A percentile compares a stretch with the other conserved stretches of the same genome.
Conservation (phyloP, 2,888 invertebrate genomes). For the Melinaea marsaeus region DNA sequence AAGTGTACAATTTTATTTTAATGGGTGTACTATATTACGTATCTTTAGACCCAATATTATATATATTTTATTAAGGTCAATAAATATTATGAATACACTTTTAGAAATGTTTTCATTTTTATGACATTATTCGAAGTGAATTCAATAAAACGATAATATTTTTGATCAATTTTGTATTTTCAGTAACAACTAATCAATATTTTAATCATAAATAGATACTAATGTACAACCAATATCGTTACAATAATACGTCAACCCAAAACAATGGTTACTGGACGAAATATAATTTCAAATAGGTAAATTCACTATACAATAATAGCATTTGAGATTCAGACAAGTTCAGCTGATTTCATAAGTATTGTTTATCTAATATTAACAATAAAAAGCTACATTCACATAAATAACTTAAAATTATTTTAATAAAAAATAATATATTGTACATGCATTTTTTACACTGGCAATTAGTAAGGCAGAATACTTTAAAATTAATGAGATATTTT, state of each 20-base stretch:
- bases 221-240: conserved; percentile 69
- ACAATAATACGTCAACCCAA: conserved; percentile 61
- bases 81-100: too few species aligned
- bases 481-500: conserved; percentile 36
- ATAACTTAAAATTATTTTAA: conserved; percentile 66
- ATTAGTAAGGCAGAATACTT: conserved; percentile 43
- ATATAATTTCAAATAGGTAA: conserved; percentile 68
- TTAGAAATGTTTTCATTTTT: too few species aligned
- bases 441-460: conserved; percentile 56
- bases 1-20: too few species aligned
- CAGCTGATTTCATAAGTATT: conserved; percentile 72
- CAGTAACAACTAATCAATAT: conserved; percentile 77
- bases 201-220: conserved; percentile 74
- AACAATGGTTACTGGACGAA: conserved; percentile 67
- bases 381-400: conserved; percentile 71
- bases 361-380: conserved; percentile 40
- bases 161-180: conserved; percentile 76
- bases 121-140: not conserved
- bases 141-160: conserved; percentile 31
- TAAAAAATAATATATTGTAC: conserved; percentile 61
- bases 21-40: too few species aligned
- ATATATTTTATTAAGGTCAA: too few species aligned
- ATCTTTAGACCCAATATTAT: too few species aligned
- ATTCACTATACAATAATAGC: conserved; percentile 60
- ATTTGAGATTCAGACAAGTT: conserved; percentile 74